Base-by-base conservation (phyloP, 2,888 invertebrate genomes). In the Ennomos fuscantarius region DNA sequence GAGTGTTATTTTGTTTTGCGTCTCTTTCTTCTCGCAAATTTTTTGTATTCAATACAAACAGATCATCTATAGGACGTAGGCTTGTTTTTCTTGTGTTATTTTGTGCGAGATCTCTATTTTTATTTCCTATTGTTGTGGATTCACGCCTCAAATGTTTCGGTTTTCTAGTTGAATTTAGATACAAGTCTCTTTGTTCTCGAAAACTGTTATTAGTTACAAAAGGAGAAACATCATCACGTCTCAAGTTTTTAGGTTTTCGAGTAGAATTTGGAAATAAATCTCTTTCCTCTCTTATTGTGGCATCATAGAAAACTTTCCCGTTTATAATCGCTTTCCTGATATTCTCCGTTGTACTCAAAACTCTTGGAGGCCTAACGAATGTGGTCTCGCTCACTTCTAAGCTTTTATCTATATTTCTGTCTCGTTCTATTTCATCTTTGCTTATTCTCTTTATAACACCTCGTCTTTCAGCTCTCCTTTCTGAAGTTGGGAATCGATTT, bases 281-380 rank as follows among this genome's bases (percentile, higher is more conserved):
- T 60, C 84, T 81, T 37, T 87, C 87, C 46, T 89, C 89, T 60
- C 87, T 82, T 57, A 91, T 74, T 0, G 89, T 86, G 1, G 92
- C 93, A 55, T 92, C 92, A 39, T 92, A 93, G 56, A 87, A 93
- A 0, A 92, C 81, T 76, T 91, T 91, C 0, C 93, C 93, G 47
- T 93, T 93, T 0, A 93, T 77, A 9, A 92, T 78, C 0, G 92
- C 86, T 74, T 91, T 92, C 34, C 87, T 69, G 44, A 92, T 82
- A 65, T 87, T 90, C 9, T 91, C 90, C 8, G 89, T 89, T 0
- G 89, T 89, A 57, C 81, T 81, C 24, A 91, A 66, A 34, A 92
- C 76, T 70, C 92, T 77, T 0, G 92, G 92, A 0, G 91, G 92
- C 65, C 91, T 68, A 0, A 90, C 86, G 9, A 79, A 92, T 2